Evolutionary conservation across 2,797 vertebrate species (phyloP).

Genomic region (Sebastes flavidus): DNA sequence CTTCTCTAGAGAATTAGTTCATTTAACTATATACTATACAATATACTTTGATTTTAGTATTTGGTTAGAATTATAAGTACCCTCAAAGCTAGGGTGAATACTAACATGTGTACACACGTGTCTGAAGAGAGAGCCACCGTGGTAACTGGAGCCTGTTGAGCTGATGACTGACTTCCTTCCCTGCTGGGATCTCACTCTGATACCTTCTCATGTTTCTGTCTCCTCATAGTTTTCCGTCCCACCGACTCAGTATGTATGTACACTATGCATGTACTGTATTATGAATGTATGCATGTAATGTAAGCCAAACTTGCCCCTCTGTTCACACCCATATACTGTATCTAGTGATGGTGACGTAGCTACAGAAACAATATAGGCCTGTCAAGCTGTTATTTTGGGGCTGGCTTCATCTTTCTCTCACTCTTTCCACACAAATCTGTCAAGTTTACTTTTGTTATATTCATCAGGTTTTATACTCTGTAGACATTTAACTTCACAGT

Average conservation of each 20-base stretch:
- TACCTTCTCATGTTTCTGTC: constrained; percentile 18
- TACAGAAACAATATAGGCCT: background rate
- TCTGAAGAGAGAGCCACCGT: background rate
- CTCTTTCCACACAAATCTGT: background rate
- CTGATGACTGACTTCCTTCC: constrained; percentile 10
- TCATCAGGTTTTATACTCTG: background rate
- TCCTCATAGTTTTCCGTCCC: background rate
- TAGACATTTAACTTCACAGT: background rate
- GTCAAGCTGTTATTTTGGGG: background rate
- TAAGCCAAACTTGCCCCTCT: too few relatives aligned
- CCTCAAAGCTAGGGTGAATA: background rate
- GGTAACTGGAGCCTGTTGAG: background rate
- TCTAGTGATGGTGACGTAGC: background rate
- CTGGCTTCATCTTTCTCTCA: background rate
- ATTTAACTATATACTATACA: background rate
- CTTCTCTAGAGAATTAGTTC: background rate
- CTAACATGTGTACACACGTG: background rate
- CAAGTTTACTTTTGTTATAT: background rate
- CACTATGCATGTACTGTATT: constrained; percentile 10
- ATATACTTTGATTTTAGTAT: background rate
- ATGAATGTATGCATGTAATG: background rate
- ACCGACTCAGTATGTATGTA: constrained; percentile 11
- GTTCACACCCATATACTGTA: background rate
- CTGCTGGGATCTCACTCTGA: background rate
- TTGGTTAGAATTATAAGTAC: background rate